These are phyloP conservation scores for Scomber japonicus DNA, from an alignment of 2,113 vertebrate genomes.

Conservation along the genomic window DNA sequence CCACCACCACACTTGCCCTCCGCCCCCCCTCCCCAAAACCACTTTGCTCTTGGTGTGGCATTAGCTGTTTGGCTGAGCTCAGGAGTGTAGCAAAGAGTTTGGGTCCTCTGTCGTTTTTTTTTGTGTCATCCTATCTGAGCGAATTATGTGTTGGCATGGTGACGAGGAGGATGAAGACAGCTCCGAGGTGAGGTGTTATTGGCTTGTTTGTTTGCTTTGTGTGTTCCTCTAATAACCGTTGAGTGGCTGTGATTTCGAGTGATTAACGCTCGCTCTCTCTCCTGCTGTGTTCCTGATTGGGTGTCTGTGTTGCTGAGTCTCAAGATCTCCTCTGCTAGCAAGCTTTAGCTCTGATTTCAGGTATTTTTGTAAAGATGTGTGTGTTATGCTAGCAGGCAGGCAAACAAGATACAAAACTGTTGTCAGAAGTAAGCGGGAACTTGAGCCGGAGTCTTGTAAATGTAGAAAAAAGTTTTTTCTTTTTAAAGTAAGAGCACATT, in stretches of 20 bases:
- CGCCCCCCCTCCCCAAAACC: not conserved
- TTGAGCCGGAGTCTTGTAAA: not conserved
- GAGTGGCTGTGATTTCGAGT: constrained; percentile 23
- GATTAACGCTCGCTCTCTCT: constrained; percentile 11
- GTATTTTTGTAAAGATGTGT: not conserved
- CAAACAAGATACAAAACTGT: not conserved
- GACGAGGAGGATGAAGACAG: constrained; percentile 80
- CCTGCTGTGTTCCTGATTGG: constrained; percentile 25
- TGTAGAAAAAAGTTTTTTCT: no score
- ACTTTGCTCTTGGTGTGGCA: constrained; percentile 52
- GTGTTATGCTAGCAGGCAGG: not conserved
- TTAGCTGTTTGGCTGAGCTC: constrained; percentile 18
- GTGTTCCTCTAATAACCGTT: constrained; percentile 49
- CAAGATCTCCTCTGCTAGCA: not conserved
- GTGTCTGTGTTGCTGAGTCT: not conserved
- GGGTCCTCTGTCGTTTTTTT: not conserved
- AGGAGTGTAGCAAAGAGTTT: not conserved
- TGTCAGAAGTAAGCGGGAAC: not conserved
- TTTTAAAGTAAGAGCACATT: no score
- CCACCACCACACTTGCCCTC: not conserved
- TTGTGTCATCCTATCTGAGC: constrained; percentile 11
- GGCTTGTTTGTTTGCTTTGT: constrained; percentile 58
- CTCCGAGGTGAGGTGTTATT: constrained; percentile 73
- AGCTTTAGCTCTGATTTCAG: not conserved
- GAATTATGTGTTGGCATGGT: constrained; percentile 82